Base-by-base conservation (phyloP, 2,797 vertebrate species). In the Distichodus sexfasciatus region DNA sequence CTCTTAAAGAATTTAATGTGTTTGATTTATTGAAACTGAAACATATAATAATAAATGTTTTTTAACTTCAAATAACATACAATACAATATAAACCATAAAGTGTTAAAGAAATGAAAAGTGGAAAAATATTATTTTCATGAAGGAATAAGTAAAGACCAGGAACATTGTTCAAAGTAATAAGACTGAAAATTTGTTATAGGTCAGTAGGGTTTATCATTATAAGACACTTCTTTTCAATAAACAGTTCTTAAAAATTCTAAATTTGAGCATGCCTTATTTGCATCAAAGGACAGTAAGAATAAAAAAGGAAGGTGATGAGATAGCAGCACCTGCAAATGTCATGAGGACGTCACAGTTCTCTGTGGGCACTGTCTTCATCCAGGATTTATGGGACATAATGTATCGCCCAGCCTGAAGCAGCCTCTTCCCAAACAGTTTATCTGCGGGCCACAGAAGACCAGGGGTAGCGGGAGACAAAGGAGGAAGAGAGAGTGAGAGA, bases 311-410 rank as follows among this genome's bases (percentile, higher is more conserved):
- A 9, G 28, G 67, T n/a, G 36, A 36, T 2, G 4, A 19, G 64
- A 31, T 67, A 15, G 48, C 8, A 62, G 84, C 81, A 98, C 97
- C 96, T 86, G 94, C 88, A 86, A 98, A 96, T 46, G 95, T 98
- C 94, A 99, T 96, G 75, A 99, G 93, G 73, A 98, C 94, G 1
- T 99, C 96, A 75, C 97, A 99, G 89, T 98, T 96, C 87, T 99
- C 96, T 0, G 97, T 98, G 84, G 97, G 96, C 83, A 98, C 96
- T 0, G 96, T 97, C 84, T 96, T 99, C 97, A 99, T 98, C 97
- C 97, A 99, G 21, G 96, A 96, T 82, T 98, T 98, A 87, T 97
- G 96, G 82, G 96, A 97, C 92, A 98, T 96, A 90, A 98, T 93
- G 91, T 98, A 95, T 73, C 96, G 93, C 50, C 96, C 96, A 0